Evolutionary conservation across 2,797 vertebrate genomes (phyloP).

Genomic region (Ataeniobius toweri): DNA sequence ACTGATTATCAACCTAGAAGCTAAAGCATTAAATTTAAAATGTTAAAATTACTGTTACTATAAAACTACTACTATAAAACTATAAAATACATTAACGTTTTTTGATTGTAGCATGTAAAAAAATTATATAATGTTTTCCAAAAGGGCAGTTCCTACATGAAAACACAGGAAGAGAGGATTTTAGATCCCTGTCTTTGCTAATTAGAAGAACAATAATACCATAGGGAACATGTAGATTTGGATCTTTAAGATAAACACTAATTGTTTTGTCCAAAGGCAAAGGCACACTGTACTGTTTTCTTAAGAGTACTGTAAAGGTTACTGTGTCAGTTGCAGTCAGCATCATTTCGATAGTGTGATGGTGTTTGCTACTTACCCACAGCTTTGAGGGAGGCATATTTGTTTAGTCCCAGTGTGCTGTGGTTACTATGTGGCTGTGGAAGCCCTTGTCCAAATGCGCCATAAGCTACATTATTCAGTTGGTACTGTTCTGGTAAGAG

Average conservation of each 20-base stretch:
- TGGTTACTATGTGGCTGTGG: slow-evolving; percentile 82
- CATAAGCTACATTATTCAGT: slow-evolving; percentile 80
- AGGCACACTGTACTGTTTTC: slow-evolving; percentile 22
- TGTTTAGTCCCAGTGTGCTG: slow-evolving; percentile 80
- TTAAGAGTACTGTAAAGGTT: slow-evolving; percentile 60
- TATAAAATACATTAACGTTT: too few relatives aligned
- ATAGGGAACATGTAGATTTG: not conserved
- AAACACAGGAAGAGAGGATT: not conserved
- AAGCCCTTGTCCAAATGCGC: slow-evolving; percentile 73
- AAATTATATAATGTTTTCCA: not conserved
- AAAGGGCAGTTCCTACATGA: not conserved
- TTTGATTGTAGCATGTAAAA: too few relatives aligned
- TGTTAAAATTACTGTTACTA: too few relatives aligned
- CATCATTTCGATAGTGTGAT: slow-evolving; percentile 41
- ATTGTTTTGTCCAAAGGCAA: slow-evolving; percentile 15
- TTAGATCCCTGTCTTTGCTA: not conserved
- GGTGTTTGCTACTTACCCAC: slow-evolving; percentile 83
- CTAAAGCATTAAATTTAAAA: too few relatives aligned
- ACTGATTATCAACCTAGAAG: too few relatives aligned
- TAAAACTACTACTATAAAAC: too few relatives aligned
- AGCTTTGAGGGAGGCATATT: slow-evolving; percentile 87
- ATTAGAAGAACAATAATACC: not conserved
- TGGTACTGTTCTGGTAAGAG: slow-evolving; percentile 85
- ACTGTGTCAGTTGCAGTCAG: slow-evolving; percentile 52
- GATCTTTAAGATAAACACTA: slow-evolving; percentile 30